Evolutionary conservation across 1,140 invertebrate species (phyloP), one percentile per base, ranked within the genome.

Genomic region (Bombus ignitus): DNA sequence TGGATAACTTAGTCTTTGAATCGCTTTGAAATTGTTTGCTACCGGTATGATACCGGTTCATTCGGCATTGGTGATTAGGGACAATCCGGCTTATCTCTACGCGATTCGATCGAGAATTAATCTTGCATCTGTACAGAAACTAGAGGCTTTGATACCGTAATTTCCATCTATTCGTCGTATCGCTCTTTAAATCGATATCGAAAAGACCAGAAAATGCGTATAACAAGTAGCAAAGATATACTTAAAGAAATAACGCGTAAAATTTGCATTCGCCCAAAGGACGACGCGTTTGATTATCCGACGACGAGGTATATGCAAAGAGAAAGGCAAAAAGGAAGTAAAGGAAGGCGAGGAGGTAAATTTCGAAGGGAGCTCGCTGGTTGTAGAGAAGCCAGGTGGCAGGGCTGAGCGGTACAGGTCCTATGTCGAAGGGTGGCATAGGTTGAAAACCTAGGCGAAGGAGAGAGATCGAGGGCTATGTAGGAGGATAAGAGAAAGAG

Each of bases 391-490:
- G 22, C 44, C 77, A 78, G 87, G 78, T 88, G n/a, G 32, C 59
- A 65, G 79, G 47, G 18, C 53, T 57, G 57, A 62, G 42, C 25
- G 22, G 70, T 59, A 53, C 77, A 65, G 74, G 53, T 57, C 66
- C 72, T 79, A 53, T 28, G 75, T 68, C 18, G 66, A 68, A 39
- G 42, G 28, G 44, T 28, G 25, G 47, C 62, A 57, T 62, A 85
- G 87, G 75, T 80, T 73, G 82, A 73, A 81, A 59, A 66, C 83
- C 57, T 81, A 47, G 83, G 80, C 8, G 37, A 76, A n/a, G 28
- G 44, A 47, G 81, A 84, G 86, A 77, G 71, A 47, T 2, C 13
- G 72, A 62, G 76, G 18, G 53, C n/a, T 44, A 15, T 28, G 22
- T 37, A 47, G 18, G 4, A 10, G 57, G 39, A n/a, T 2, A 5